Evolutionary conservation across 2,797 vertebrate genomes (phyloP).

Genomic region (Dicrostonyx torquatus): DNA sequence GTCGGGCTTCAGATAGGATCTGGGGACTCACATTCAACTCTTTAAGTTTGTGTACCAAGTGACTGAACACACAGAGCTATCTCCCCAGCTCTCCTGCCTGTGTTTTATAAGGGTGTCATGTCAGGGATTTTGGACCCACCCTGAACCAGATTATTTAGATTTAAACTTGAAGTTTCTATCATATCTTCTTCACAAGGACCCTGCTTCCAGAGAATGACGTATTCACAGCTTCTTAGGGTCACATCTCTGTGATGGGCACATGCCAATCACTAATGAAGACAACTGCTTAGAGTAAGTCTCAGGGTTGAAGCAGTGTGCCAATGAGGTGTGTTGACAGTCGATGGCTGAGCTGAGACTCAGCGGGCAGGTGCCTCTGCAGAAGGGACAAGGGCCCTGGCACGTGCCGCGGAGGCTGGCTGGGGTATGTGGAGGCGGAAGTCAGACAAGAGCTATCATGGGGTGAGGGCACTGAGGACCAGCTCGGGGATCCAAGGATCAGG

Average conservation of each 20-base stretch:
- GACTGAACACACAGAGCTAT: not conserved
- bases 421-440: not conserved
- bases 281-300: not conserved
- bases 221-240: not conserved
- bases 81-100: not conserved
- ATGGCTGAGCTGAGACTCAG: not conserved
- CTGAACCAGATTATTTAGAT: not conserved
- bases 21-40: not conserved
- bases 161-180: not conserved
- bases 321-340: not conserved
- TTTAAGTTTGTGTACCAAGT: not conserved
- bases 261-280: not conserved
- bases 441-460: rapidly evolving
- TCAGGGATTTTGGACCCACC: not conserved
- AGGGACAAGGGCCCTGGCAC: rapidly evolving
- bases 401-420: not conserved
- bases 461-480: rapidly evolving
- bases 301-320: not conserved
- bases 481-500: too few relatives aligned
- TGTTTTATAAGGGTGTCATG: not conserved
- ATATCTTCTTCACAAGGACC: not conserved
- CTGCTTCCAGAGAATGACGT: not conserved
- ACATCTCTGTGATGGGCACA: not conserved
- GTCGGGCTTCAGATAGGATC: not conserved
- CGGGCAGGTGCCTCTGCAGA: not conserved